Evolutionary conservation across 2,797 vertebrate species (phyloP).

Genomic region (Peromyscus aztecus): DNA sequence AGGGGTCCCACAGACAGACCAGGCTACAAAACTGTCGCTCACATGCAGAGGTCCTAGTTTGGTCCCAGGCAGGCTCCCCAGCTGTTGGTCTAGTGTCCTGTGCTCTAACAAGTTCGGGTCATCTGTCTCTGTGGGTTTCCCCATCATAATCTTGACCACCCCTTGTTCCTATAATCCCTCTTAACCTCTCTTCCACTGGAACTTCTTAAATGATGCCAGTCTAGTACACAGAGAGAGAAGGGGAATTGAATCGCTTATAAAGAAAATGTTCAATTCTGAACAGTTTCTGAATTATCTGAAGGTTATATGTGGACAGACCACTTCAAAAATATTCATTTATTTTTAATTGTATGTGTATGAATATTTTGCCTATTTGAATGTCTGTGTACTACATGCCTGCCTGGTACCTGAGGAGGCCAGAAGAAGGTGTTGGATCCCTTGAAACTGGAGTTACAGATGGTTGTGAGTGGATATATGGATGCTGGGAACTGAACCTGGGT

Average conservation of each 20-base stretch:
- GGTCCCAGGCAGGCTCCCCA: too few relatives aligned
- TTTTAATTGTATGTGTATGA: not conserved
- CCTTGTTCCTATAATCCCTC: too few relatives aligned
- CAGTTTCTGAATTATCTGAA: not conserved
- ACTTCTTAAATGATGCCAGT: constrained; percentile 1
- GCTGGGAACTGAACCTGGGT: not conserved
- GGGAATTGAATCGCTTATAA: not conserved
- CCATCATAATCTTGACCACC: too few relatives aligned
- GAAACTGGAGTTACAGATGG: not conserved
- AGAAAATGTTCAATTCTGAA: not conserved
- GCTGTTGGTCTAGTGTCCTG: too few relatives aligned
- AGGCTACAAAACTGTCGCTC: too few relatives aligned
- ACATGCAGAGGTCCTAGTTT: too few relatives aligned
- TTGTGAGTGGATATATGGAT: not conserved
- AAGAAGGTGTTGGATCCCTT: not conserved
- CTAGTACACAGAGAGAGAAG: not conserved
- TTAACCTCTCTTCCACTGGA: too few relatives aligned
- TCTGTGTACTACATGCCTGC: not conserved
- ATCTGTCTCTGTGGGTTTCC: too few relatives aligned
- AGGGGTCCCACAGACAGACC: too few relatives aligned
- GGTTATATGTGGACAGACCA: not conserved
- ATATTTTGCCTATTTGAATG: not conserved
- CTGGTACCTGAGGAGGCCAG: not conserved
- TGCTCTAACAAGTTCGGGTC: too few relatives aligned
- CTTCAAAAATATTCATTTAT: not conserved